Evolutionary conservation across 2,888 invertebrate genomes (phyloP).

Genomic region (Mimachlamys varia): DNA sequence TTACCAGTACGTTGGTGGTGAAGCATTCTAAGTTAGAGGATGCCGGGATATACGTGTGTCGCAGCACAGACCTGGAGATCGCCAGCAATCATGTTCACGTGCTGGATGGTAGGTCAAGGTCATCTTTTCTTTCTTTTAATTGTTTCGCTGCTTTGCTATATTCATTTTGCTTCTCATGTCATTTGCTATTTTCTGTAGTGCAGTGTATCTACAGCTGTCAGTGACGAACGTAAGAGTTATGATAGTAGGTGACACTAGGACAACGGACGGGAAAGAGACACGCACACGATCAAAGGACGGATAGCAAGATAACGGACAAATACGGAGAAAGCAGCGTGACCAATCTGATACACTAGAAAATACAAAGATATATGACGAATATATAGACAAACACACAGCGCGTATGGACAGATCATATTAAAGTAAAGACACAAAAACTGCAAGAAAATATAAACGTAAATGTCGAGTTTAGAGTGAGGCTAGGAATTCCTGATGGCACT

Average conservation of each 20-base stretch:
- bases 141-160: constrained; percentile 28
- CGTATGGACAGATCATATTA: background rate
- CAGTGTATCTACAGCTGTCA: background rate
- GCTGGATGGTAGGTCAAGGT: constrained; percentile 68
- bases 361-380: no score
- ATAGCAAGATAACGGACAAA: no score
- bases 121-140: constrained; percentile 30
- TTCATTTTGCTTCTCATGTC: constrained; percentile 16
- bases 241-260: no score
- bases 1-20: constrained; percentile 66
- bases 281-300: no score
- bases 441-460: background rate
- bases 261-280: no score
- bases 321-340: no score
- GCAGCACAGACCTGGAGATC: constrained; percentile 66
- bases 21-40: constrained; percentile 64
- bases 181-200: background rate
- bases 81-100: constrained; percentile 68
- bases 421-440: background rate
- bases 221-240: no score
- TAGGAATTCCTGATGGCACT: background rate
- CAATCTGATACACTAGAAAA: no score
- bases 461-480: background rate
- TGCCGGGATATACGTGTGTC: constrained; percentile 70
- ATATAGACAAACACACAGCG: background rate